Evolutionary conservation across 1,140 invertebrate genomes (phyloP).

Genomic region (Psilanteris sp.): DNA sequence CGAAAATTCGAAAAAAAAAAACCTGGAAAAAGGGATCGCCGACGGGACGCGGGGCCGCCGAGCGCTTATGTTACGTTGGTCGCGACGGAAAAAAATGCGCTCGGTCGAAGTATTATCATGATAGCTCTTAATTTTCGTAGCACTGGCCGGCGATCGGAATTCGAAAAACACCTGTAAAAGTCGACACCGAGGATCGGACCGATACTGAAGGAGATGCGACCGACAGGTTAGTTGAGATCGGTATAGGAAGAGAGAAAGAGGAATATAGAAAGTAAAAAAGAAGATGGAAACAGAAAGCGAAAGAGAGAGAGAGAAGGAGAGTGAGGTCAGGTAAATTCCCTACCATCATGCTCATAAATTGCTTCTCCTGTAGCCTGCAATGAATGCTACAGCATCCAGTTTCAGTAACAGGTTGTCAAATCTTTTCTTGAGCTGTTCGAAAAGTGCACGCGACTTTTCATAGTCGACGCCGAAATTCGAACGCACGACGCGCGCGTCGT

Average conservation of each 20-base stretch:
- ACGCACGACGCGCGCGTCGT: no score
- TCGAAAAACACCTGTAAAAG: conserved; percentile 45
- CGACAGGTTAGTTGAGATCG: conserved; percentile 53
- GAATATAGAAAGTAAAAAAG: conserved; percentile 49
- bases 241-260: conserved; percentile 47
- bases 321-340: conserved; percentile 59
- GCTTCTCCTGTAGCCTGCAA: conserved; percentile 51
- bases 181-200: conserved; percentile 33
- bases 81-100: background rate
- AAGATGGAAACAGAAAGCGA: conserved; percentile 23
- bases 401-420: conserved; percentile 59
- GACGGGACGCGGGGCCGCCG: background rate
- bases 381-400: conserved; percentile 57
- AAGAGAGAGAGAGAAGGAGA: conserved; percentile 23
- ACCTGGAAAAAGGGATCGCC: no score
- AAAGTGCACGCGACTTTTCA: conserved; percentile 12
- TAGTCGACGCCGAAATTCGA: no score
- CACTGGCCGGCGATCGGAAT: conserved; percentile 30
- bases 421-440: conserved; percentile 19
- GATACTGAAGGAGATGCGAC: conserved; percentile 47
- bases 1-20: background rate
- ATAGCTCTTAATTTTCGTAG: conserved; percentile 5
- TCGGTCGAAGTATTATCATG: conserved; percentile 3
- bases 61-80: background rate
- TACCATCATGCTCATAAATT: conserved; percentile 59